These are phyloP conservation scores for Ahaetulla prasina DNA, from an alignment of 2,113 vertebrate species.

Conservation along the genomic window DNA sequence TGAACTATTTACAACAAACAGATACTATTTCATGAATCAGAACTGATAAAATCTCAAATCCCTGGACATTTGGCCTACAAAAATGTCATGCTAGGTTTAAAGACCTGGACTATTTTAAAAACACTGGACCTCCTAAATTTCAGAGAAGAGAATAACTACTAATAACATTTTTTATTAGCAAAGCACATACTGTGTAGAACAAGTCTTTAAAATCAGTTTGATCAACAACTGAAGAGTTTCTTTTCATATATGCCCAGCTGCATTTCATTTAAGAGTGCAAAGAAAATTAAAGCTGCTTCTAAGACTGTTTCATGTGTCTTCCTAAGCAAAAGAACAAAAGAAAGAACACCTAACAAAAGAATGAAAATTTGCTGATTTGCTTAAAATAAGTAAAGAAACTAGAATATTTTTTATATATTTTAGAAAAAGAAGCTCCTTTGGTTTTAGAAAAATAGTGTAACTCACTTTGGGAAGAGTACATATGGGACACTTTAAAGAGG, in stretches of 20 bases:
- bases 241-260: neutral
- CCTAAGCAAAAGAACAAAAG: neutral
- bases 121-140: neutral
- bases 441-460: neutral
- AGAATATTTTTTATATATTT: neutral
- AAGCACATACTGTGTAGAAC: neutral
- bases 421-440: neutral
- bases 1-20: neutral
- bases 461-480: neutral
- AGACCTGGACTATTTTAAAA: neutral
- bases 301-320: neutral
- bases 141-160: neutral
- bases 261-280: neutral
- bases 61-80: neutral
- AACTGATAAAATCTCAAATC: neutral
- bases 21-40: neutral
- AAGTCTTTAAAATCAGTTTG: neutral
- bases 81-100: neutral
- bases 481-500: neutral
- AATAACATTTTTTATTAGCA: neutral
- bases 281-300: neutral
- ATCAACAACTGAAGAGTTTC: neutral
- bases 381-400: neutral
- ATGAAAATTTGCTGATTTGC: neutral
- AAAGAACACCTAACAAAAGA: neutral